A percentile compares a stretch with the other conserved stretches of the same genome.
Conservation (phyloP, 1,140 invertebrate species). For the Papilio polytes region DNA sequence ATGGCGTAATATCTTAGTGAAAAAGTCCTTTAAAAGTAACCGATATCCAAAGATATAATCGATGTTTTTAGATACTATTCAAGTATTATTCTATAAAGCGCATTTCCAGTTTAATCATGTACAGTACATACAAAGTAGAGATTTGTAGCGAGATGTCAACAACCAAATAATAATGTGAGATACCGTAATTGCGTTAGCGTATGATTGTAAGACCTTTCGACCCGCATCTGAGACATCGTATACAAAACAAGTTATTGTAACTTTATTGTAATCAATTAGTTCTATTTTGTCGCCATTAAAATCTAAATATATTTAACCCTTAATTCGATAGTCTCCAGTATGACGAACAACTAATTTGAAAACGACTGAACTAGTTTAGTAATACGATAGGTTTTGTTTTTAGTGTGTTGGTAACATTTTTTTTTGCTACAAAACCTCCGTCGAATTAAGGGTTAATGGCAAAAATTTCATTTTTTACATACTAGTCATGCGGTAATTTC, state of each 20-base stretch:
- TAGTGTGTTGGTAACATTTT: too few relatives aligned
- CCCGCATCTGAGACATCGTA: neutral
- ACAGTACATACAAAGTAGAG: neutral
- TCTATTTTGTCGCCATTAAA: neutral
- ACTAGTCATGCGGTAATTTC: neutral
- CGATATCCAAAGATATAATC: too few relatives aligned
- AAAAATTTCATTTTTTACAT: neutral
- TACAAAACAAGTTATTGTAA: neutral
- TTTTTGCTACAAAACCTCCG: too few relatives aligned
- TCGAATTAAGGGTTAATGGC: neutral
- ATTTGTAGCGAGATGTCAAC: constrained; percentile 14
- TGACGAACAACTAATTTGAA: too few relatives aligned
- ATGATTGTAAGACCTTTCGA: constrained; percentile 19
- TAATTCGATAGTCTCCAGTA: too few relatives aligned
- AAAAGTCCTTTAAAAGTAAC: too few relatives aligned
- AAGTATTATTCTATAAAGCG: too few relatives aligned
- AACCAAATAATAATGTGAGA: constrained; percentile 19
- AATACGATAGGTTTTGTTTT: too few relatives aligned
- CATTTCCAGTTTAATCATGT: neutral
- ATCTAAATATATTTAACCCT: too few relatives aligned
- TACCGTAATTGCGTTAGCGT: constrained; percentile 5
- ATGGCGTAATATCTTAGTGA: too few relatives aligned
- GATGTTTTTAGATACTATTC: too few relatives aligned
- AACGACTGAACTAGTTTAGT: too few relatives aligned
- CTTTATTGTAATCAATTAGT: neutral